Base-by-base conservation (phyloP, 2,113 vertebrate species). In the Gobius niger region DNA sequence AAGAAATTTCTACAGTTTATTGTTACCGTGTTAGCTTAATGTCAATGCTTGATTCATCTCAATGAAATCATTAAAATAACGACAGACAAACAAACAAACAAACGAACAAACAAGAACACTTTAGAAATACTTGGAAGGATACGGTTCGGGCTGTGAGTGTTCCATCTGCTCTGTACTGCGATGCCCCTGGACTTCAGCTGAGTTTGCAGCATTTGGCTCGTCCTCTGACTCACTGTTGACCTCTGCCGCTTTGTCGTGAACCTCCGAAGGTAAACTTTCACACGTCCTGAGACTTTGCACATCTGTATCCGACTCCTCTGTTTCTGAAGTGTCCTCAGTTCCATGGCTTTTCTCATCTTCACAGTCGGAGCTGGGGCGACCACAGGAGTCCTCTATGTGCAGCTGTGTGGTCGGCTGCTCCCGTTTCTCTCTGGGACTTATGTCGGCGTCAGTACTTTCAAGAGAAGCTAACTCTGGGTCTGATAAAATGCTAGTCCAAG, bases 401-500 rank as follows among this genome's bases (percentile, higher is more conserved):
- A 51, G 67, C 68, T 61, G 19, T 11, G 47, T 11, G 4, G 3
- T 2, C 46, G 44, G 41, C 4, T 40, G 11, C 15, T 47, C 47
- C 42, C 64, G 40, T 0, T 65, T 62, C 34, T 75, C 64, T 13
- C 49, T 52, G 0, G 75, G 75, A 61, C 67, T 77, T n/a, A 63
- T 56, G 16, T 77, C 82, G 18, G 64, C 68, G 56, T 87, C 89
- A 11, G 70, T 15, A 42, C 84, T 90, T 69, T 87, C 90, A 42
- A 85, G 84, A 57, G 89, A 84, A 49, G 69, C 79, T 10, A 90
- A 63, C 73, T 89, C 94, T 2, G 46, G 78, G 47, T 96, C 96
- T 2, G 96, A 98, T 11, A 94, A 0, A 24, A 96, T 63, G 67
- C 96, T 98, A 81, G 96, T 97, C 98, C 96, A 98, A 13, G 96